Conservation (phyloP, 2,888 invertebrate species). For the Priocnemis perturbator region DNA sequence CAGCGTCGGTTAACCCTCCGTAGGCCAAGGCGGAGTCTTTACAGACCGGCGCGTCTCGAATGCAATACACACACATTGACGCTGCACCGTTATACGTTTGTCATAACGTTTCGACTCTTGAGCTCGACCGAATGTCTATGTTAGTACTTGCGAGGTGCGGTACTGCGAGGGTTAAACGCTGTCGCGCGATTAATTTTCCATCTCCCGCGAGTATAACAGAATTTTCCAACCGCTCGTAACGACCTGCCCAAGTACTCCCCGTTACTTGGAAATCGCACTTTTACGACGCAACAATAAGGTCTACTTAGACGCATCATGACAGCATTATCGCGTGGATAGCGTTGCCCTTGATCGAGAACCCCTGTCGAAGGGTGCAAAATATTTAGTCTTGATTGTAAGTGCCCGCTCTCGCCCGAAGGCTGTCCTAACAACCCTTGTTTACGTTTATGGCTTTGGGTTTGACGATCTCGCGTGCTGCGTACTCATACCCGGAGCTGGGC, state of each 20-base stretch:
- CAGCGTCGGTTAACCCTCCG: too few relatives aligned
- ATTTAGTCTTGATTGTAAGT: slow-evolving; percentile 70
- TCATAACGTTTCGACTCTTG: too few relatives aligned
- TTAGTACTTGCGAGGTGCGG: too few relatives aligned
- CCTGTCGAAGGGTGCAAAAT: slow-evolving; percentile 67
- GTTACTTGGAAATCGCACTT: not conserved
- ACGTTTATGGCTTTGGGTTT: slow-evolving; percentile 72
- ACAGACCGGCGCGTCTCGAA: too few relatives aligned
- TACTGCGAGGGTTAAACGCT: too few relatives aligned
- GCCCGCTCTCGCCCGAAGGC: slow-evolving; percentile 61
- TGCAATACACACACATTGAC: too few relatives aligned
- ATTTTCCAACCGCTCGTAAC: not conserved
- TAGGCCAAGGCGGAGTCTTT: too few relatives aligned
- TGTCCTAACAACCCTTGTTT: slow-evolving; percentile 73
- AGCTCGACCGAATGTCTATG: too few relatives aligned
- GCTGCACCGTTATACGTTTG: too few relatives aligned
- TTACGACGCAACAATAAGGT: not conserved
- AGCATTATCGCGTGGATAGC: not conserved
- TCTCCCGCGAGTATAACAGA: too few relatives aligned
- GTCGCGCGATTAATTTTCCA: too few relatives aligned
- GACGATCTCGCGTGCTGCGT: slow-evolving; percentile 65
- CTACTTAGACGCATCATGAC: not conserved
- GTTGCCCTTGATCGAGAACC: slow-evolving; percentile 36
- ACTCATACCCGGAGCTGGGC: slow-evolving; percentile 18
- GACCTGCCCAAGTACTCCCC: not conserved